Percentiles rank a stretch among this genome's conserved stretches.
Evolutionary conservation across 2,888 invertebrate genomes (phyloP).

Genomic region (Euplagia quadripunctaria): DNA sequence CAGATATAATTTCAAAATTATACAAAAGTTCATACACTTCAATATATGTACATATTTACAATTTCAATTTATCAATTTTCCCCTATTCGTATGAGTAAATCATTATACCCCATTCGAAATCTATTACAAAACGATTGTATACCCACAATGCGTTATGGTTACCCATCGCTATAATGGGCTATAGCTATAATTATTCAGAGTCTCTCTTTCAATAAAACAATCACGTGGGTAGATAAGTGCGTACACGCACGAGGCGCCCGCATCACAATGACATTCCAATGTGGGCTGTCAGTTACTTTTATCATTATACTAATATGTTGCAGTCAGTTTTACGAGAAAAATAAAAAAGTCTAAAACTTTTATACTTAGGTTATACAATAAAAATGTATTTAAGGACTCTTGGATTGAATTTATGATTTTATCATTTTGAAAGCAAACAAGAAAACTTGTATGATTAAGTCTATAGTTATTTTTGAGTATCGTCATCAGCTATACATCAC

Average conservation of each 20-base stretch:
- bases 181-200: constrained; percentile 52
- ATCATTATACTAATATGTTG: constrained; percentile 20
- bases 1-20: not conserved
- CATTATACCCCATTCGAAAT: constrained; percentile 10
- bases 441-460: not conserved
- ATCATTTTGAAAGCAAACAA: too few species aligned
- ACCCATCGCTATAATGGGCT: constrained; percentile 28
- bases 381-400: not conserved
- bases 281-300: constrained; percentile 40
- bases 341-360: not conserved
- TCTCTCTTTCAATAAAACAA: constrained; percentile 51
- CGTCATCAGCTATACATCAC: not conserved
- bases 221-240: constrained; percentile 50
- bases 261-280: constrained; percentile 53
- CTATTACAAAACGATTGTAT: constrained; percentile 28
- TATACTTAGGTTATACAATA: not conserved
- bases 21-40: not conserved
- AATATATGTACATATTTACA: not conserved
- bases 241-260: constrained; percentile 45
- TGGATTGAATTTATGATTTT: not conserved
- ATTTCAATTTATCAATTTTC: not conserved
- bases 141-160: constrained; percentile 28
- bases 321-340: constrained; percentile 13
- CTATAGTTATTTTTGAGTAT: not conserved
- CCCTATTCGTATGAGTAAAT: constrained; percentile 12